Base-by-base conservation (phyloP, 2,888 invertebrate genomes). In the Lasioglossum figueresi region DNA sequence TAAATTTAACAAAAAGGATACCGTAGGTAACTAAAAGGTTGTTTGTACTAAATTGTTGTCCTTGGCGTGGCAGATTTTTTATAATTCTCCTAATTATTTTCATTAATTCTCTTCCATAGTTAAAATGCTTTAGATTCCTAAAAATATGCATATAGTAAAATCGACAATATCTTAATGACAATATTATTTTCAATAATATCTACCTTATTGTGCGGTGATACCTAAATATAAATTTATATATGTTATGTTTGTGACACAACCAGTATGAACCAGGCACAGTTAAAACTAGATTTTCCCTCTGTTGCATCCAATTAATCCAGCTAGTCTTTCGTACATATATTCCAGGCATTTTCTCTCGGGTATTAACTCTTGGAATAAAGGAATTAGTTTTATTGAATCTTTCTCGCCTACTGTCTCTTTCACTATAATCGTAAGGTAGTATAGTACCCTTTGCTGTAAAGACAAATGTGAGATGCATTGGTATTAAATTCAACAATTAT, bases 261-360 rank as follows among this genome's bases (percentile, higher is more conserved):
- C 95, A 95, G 59, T 95, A 95, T 83, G 95, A 94, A 2, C 95
- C 95, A 72, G 95, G 95, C 10, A 95, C 91, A 27, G 91, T 93
- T 91, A 95, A 84, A 82, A 88, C 59, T 70, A 92, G 88, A 56
- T 92, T 93, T 84, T 93, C 91, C 79, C 91, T 89, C 82, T 90
- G 88, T 75, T 94, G 89, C 90, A 92, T 80, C 93, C 93, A 93
- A 95, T 93, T 89, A 93, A 92, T 81, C 86, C 92, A 89, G 92
- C 93, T 92, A 95, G 92, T 56, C 88, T 93, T 85, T 84, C 92
- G 93, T 94, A 95, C 91, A 95, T 94, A 91, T 94, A 94, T 93
- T 94, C 95, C 94, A 95, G 94, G 93, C 95, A 95, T 95, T 93
- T 93, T 92, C 93, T 92, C 82, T 95, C 94, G 0, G 95, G 95